Evolutionary conservation across 2,888 invertebrate species (phyloP), one percentile per base, ranked within the genome.

Genomic region (Orthosia gothica): DNA sequence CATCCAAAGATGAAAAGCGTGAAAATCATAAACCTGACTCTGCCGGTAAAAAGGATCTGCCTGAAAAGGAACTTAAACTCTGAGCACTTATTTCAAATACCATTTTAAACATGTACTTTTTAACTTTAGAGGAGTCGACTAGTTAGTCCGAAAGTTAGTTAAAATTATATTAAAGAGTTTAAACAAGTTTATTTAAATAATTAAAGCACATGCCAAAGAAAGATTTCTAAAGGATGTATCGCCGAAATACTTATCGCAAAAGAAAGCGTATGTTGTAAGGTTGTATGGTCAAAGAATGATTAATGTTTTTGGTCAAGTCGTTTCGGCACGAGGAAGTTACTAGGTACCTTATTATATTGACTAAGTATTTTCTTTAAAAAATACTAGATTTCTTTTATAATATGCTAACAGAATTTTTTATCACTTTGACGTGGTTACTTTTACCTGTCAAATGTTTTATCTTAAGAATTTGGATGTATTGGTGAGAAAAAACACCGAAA

Each of bases 151-250:
- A 57, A 58, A n/a, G 26, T 32, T 45, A 20, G 12, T 40, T 47
- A n/a, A 0, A 18, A 68, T 69, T 1, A 26, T 12, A 40, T 45
- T 26, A 15, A 23, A 54, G 20, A 62, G 16, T 18, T 15, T 13
- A 50, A 57, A 12, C 16, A 32, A 20, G 18, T n/a, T 49, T 9
- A 11, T n/a, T 49, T 5, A 7, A 62, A 23, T 40, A 49, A 63
- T 45, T 45, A 26, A 40, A 32, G 2, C 2, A 5, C 12, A 55
- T 50, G 54, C 12, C 20, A 55, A 12, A 55, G 18, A n/a, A 26
- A 47, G 26, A 65, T 79, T 69, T 79, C 78, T 77, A 65, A 65
- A 78, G 70, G 52, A 79, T 61, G 5, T 55, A 20, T 7, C n/a
- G 40, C 57, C 49, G 23, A 69, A 78, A 79, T 55, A 47, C 23